A percentile compares a stretch with the other conserved stretches of the same genome.
Evolutionary conservation across 2,797 vertebrate genomes (phyloP).

Genomic region (Streptopelia turtur): DNA sequence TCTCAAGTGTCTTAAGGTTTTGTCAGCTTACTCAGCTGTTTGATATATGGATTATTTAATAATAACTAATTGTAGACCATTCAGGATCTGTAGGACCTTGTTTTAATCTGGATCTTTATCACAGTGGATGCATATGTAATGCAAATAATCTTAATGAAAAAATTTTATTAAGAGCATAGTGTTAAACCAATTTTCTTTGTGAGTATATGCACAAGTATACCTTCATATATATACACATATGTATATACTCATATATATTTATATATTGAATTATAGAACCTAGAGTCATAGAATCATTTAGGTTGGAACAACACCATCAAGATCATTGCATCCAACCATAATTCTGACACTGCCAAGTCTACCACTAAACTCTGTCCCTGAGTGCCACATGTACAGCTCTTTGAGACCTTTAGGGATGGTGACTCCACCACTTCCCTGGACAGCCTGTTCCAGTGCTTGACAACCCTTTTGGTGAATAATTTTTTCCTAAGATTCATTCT

Average conservation of each 20-base stretch:
- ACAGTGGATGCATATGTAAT: not conserved
- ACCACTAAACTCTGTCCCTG: no score
- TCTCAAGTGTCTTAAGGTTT: not conserved
- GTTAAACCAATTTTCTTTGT: not conserved
- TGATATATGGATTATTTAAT: not conserved
- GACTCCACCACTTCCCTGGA: no score
- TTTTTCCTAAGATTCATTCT: not conserved
- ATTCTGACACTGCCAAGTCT: no score
- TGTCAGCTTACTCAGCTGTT: not conserved
- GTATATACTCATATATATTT: no score
- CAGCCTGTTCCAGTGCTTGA: no score
- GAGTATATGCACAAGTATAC: not conserved
- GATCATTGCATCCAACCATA: not conserved
- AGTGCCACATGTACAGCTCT: no score
- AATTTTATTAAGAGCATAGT: not conserved
- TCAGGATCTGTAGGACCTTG: not conserved
- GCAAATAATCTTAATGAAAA: not conserved
- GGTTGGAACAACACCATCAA: not conserved
- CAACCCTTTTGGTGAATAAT: no score
- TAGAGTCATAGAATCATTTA: not conserved
- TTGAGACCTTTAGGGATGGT: no score
- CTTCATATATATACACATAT: accelerated
- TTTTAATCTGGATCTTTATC: not conserved
- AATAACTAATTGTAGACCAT: not conserved
- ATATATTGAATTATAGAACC: not conserved